These are phyloP conservation scores for Dipodomys stephensi DNA, from an alignment of 2,113 vertebrate genomes.

Conservation along the genomic window DNA sequence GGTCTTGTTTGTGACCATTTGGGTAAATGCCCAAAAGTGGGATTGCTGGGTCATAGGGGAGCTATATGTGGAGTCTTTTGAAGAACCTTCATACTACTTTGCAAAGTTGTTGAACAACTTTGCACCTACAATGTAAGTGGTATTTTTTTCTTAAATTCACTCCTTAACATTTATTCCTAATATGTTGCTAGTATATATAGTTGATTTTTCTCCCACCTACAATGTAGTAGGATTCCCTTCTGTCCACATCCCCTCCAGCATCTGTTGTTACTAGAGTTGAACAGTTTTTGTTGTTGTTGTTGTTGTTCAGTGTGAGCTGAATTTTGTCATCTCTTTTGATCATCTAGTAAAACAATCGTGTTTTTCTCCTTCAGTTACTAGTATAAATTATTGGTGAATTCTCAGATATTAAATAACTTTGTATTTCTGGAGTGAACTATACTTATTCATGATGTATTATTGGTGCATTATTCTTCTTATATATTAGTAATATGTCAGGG, in stretches of 20 bases:
- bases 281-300: not conserved
- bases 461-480: not conserved
- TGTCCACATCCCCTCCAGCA: too few species aligned
- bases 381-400: not conserved
- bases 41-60: too few species aligned
- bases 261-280: not conserved
- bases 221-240: too few species aligned
- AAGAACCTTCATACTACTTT: too few species aligned
- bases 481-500: not conserved
- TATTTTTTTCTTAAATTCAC: conserved; percentile 1
- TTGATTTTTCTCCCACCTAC: not conserved
- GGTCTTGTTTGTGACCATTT: too few species aligned
- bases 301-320: not conserved
- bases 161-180: not conserved
- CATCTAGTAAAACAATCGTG: not conserved
- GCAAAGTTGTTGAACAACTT: too few species aligned
- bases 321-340: not conserved
- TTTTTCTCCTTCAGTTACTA: not conserved
- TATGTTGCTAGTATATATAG: not conserved
- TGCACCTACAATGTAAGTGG: not conserved
- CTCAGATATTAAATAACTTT: not conserved
- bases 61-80: too few species aligned
- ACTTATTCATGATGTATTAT: not conserved
- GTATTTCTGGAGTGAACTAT: not conserved
- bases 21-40: too few species aligned